Base-by-base conservation (phyloP, 1,140 invertebrate species). In the Aphidius ervi region DNA sequence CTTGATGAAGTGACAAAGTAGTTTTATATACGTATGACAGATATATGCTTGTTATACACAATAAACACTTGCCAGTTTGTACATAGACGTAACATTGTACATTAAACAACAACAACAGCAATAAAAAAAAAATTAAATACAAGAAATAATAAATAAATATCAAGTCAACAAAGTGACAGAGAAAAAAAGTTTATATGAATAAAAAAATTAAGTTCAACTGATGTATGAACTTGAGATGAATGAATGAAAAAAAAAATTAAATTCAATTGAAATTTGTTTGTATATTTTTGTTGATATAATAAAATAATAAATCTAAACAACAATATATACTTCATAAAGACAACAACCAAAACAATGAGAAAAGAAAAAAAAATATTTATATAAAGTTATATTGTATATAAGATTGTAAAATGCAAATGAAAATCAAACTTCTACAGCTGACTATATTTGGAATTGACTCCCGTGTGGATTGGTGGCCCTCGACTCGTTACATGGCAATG, bases 1-100 rank as follows among this genome's bases (percentile, higher is more conserved):
- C 68, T 67, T 67, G 61, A 45, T 58, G 23, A 31, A 31, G 52
- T 70, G 70, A 71, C 70, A 71, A 71, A 71, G 70, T 71, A 66
- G 64, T 61, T 66, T 63, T 31, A 16, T 31, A 16, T 9, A 16
- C 16, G 66, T 66, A 70, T 71, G 70, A 71, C 67, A 68, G 66
- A 71, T 70, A 68, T 63, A 54, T 50, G 55, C 59, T 61, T 63
- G 63, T 47, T 7, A 20, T n/a, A 31, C 37, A n/a, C 20, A 47
- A 54, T 54, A 37, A 37, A 39, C 20, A 6, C 50, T 58, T 39
- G 37, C 2, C 23, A 31, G 4, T 31, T 31, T 31, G 23, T 31
- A 16, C 16, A 16, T 16, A 16, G 16, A 16, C 16, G 16, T 16
- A 16, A 16, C 16, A 16, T 1, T 16, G 16, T 16, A 31, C 23